Evolutionary conservation across 2,113 vertebrate species (phyloP).

Genomic region (Corydoras sp.): DNA sequence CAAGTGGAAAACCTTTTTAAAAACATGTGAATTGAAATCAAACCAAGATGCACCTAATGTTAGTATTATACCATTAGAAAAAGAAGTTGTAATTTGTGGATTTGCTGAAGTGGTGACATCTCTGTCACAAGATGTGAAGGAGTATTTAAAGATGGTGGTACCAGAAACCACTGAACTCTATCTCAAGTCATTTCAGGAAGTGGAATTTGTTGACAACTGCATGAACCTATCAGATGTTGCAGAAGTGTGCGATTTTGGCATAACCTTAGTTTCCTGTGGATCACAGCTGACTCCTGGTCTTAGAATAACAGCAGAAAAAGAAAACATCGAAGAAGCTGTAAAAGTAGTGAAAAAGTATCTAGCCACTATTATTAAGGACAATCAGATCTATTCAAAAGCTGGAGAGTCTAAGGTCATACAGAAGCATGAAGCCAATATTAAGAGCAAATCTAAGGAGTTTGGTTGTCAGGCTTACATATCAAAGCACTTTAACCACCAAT

Average conservation of each 20-base stretch:
- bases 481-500: slow-evolving; percentile 26
- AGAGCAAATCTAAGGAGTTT: slow-evolving; percentile 37
- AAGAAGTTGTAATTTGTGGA: slow-evolving; percentile 44
- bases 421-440: slow-evolving; percentile 40
- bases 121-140: slow-evolving; percentile 39
- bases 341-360: slow-evolving; percentile 25
- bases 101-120: slow-evolving; percentile 42
- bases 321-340: slow-evolving; percentile 39
- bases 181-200: slow-evolving; percentile 34
- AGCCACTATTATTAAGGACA: slow-evolving; percentile 33
- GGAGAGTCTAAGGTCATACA: slow-evolving; percentile 49
- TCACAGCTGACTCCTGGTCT: slow-evolving; percentile 26
- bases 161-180: slow-evolving; percentile 33
- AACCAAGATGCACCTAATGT: slow-evolving; percentile 24
- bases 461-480: slow-evolving; percentile 40
- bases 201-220: slow-evolving; percentile 45
- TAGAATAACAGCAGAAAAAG: slow-evolving; percentile 44
- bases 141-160: slow-evolving; percentile 46
- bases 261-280: slow-evolving; percentile 22
- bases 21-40: slow-evolving; percentile 33
- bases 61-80: slow-evolving; percentile 25
- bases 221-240: slow-evolving; percentile 38
- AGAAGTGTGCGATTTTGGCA: slow-evolving; percentile 37
- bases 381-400: slow-evolving; percentile 39
- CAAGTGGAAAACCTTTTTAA: slow-evolving; percentile 38